phyloP scores from a whole-genome alignment of 2,888 invertebrate species.

The Meandrusa payeni region DNA sequence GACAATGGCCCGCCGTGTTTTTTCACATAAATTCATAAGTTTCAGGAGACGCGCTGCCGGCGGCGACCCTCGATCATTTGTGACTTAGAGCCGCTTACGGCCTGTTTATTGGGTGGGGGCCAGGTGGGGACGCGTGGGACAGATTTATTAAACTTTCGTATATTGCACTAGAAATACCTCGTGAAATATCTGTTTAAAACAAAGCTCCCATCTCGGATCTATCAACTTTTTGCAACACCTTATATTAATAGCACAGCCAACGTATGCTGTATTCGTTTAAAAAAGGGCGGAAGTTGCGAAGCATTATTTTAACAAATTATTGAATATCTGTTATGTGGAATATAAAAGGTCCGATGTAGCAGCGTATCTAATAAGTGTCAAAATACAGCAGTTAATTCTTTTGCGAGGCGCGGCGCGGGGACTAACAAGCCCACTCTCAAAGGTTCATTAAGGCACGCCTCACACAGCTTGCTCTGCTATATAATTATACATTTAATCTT shows the following conservation, averaged over 20 bases:
- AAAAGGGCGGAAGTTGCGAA: too few species aligned
- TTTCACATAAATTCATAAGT: constrained; percentile 57
- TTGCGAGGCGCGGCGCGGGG: constrained; percentile 62
- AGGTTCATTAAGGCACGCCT: constrained; percentile 39
- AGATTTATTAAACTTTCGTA: constrained; percentile 15
- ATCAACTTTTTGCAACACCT: too few species aligned
- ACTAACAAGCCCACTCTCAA: constrained; percentile 65
- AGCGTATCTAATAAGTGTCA: constrained; percentile 68
- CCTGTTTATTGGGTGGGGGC: constrained; percentile 43
- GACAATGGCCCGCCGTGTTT: constrained; percentile 17
- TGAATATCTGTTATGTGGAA: too few species aligned
- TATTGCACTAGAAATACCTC: neutral
- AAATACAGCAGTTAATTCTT: constrained; percentile 71
- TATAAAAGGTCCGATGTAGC: too few species aligned
- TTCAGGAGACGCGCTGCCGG: constrained; percentile 40
- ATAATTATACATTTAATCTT: too few species aligned
- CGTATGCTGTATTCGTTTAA: too few species aligned
- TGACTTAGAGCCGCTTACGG: constrained; percentile 36
- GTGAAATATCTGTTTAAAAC: too few species aligned
- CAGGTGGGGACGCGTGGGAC: constrained; percentile 33
- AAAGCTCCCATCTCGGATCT: too few species aligned
- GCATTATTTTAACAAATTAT: too few species aligned
- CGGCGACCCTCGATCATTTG: constrained; percentile 17
- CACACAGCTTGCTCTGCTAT: constrained; percentile 26
- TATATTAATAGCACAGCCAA: too few species aligned